Evolutionary conservation across 2,888 invertebrate species (phyloP).

Genomic region (Tubulanus polymorphus): DNA sequence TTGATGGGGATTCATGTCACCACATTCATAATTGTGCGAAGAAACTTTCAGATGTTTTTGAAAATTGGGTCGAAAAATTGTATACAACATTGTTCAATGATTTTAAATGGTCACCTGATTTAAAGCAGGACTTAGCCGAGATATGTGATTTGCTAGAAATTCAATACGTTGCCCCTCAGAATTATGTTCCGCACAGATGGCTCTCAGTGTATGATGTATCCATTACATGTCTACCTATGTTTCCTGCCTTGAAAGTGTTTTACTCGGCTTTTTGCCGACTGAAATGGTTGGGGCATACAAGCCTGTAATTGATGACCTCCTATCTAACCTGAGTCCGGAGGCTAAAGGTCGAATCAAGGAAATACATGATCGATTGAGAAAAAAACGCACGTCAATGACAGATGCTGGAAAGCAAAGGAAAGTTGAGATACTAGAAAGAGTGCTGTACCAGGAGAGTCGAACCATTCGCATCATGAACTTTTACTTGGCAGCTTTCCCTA

Average conservation of each 20-base stretch:
- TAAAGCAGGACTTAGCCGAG: conserved; percentile 16
- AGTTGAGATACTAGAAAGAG: not conserved
- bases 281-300: not conserved
- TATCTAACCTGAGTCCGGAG: not conserved
- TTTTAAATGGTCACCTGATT: conserved; percentile 16
- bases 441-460: not conserved
- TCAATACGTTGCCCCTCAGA: conserved; percentile 6
- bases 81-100: conserved; percentile 14
- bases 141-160: conserved; percentile 16
- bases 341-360: not conserved
- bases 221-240: conserved; percentile 15
- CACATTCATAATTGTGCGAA: conserved; percentile 18
- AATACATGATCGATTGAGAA: not conserved
- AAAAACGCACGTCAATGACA: not conserved
- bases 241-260: conserved; percentile 19
- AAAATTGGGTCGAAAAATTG: conserved; percentile 7
- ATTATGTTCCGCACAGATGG: conserved; percentile 22
- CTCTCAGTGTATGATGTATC: conserved; percentile 23
- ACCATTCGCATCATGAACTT: not conserved
- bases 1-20: conserved; percentile 20
- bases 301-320: too few relatives aligned
- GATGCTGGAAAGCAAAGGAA: not conserved
- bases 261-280: conserved; percentile 7
- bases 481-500: not conserved
- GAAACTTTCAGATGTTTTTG: conserved; percentile 10